Conservation (phyloP, 2,113 vertebrate species). For the Rhombomys opimus region DNA sequence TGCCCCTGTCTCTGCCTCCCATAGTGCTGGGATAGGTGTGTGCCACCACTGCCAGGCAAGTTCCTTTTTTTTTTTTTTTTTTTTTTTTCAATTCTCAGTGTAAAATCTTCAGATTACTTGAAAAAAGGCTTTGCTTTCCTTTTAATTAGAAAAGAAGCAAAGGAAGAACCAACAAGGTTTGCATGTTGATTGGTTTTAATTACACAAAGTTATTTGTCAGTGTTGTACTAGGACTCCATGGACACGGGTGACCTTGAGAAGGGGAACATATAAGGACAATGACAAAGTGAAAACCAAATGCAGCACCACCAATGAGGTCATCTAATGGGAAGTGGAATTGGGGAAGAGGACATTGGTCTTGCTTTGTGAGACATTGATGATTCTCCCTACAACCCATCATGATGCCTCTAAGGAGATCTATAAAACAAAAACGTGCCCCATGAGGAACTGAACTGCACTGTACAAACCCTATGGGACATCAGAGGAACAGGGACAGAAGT, state of each 20-base stretch:
- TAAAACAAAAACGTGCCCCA: neutral
- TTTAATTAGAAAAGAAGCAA: neutral
- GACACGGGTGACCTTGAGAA: neutral
- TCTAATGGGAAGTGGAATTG: neutral
- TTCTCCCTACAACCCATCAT: neutral
- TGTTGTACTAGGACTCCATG: neutral
- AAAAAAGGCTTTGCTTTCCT: neutral
- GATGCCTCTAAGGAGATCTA: neutral
- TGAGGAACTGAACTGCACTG: neutral
- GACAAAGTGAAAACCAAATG: neutral
- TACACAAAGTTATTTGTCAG: neutral
- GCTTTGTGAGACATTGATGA: neutral
- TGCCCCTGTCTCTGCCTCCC: neutral
- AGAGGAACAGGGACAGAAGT: neutral
- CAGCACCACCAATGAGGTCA: neutral
- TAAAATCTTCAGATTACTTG: constrained; percentile 44
- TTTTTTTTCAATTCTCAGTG: neutral
- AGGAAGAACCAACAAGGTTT: neutral
- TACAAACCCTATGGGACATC: neutral
- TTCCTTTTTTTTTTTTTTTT: too few relatives aligned
- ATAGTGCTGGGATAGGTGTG: neutral
- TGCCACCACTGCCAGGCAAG: neutral
- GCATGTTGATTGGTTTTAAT: neutral
- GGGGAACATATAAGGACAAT: neutral
- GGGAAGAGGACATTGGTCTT: neutral